These are phyloP conservation scores for Heliconius hermathena DNA, from an alignment of 1,140 invertebrate genomes.

Conservation along the genomic window DNA sequence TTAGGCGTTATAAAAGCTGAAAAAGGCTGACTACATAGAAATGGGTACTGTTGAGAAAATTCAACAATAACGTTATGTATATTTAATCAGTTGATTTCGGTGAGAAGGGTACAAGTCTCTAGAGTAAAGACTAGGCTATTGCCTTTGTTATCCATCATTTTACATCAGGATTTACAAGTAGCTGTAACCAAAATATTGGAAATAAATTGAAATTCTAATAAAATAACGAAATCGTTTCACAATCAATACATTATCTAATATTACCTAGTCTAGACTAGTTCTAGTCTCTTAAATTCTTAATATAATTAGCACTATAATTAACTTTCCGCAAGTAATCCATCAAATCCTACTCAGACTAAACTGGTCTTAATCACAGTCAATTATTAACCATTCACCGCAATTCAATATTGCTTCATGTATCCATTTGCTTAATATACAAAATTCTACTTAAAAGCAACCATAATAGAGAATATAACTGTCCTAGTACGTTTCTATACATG, in stretches of 20 bases:
- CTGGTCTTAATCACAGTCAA: constrained; percentile 21
- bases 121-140: constrained; percentile 30
- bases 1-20: constrained; percentile 15
- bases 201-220: neutral
- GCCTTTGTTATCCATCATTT: constrained; percentile 26
- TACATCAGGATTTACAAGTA: constrained; percentile 20
- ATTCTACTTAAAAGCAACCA: neutral
- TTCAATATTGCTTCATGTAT: neutral
- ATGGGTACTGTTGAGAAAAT: neutral
- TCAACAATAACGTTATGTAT: constrained; percentile 21
- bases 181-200: neutral
- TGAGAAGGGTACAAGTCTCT: constrained; percentile 20
- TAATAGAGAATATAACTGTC: neutral
- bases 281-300: no score
- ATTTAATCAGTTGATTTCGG: constrained; percentile 29
- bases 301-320: neutral
- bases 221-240: neutral
- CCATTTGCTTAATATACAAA: neutral
- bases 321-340: neutral
- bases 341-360: constrained; percentile 11
- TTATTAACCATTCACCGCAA: constrained; percentile 11
- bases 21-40: constrained; percentile 9
- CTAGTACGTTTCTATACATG: neutral
- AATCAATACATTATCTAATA: neutral
- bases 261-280: no score